Conservation (phyloP, 2,888 invertebrate genomes). For the Eurois occulta region DNA sequence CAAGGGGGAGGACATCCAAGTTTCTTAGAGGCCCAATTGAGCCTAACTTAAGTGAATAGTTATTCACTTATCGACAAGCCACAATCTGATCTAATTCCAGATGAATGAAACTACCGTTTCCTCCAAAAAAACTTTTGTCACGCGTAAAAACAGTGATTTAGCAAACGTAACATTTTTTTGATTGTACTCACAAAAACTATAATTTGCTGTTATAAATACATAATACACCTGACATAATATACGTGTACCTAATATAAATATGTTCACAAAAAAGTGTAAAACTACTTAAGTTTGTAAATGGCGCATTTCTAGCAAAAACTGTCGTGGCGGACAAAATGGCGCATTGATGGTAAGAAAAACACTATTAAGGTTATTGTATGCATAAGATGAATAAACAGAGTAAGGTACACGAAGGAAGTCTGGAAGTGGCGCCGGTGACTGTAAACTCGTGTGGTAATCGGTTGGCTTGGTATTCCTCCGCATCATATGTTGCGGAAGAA, state of each 20-base stretch:
- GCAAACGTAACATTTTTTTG: conserved; percentile 17
- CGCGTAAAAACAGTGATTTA: conserved; percentile 17
- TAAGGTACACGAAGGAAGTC: neutral
- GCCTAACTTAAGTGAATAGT: neutral
- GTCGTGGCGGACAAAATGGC: conserved; percentile 15
- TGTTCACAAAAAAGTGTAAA: conserved; percentile 27
- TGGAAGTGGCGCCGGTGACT: too few species aligned
- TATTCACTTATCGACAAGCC: neutral
- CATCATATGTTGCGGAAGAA: too few species aligned
- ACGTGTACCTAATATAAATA: conserved; percentile 14
- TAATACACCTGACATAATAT: conserved; percentile 2
- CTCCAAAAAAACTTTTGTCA: conserved; percentile 9
- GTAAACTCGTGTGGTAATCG: too few species aligned
- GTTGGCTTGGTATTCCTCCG: too few species aligned
- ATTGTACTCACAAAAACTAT: conserved; percentile 24
- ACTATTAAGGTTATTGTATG: neutral
- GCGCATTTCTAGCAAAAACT: conserved; percentile 28
- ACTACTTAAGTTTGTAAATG: conserved; percentile 20
- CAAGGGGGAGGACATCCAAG: neutral
- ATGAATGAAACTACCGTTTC: conserved; percentile 3
- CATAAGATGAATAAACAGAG: neutral
- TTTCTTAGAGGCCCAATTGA: neutral
- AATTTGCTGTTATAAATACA: conserved; percentile 48
- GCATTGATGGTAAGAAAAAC: neutral
- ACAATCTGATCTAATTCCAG: neutral